Evolutionary conservation across 2,797 vertebrate species (phyloP).

Genomic region (Serranus cabrilla): DNA sequence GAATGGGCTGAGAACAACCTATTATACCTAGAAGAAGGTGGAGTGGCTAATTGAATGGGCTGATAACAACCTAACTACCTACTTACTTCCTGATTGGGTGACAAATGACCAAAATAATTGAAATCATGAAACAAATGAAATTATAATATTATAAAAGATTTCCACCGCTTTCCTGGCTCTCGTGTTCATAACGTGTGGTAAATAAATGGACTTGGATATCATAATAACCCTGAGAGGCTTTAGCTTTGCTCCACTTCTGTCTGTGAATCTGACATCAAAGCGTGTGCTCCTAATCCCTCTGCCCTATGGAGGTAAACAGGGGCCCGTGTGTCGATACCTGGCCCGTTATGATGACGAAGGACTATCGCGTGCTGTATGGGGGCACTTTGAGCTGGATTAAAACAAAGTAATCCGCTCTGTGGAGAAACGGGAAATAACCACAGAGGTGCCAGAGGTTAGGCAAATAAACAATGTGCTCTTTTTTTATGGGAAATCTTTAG

Average conservation of each 20-base stretch:
- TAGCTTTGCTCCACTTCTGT: slow-evolving; percentile 63
- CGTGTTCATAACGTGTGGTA: slow-evolving; percentile 31
- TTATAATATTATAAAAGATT: no score
- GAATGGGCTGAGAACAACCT: no score
- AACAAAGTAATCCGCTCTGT: slow-evolving; percentile 78
- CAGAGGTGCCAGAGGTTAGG: slow-evolving; percentile 65
- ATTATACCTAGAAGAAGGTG: no score
- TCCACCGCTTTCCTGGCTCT: slow-evolving; percentile 7
- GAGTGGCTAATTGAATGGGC: no score
- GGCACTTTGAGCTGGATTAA: slow-evolving; percentile 80
- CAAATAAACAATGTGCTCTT: slow-evolving; percentile 65
- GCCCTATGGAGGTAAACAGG: slow-evolving; percentile 74
- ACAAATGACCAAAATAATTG: slow-evolving; percentile 31
- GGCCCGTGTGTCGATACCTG: slow-evolving; percentile 71
- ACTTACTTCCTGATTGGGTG: no score
- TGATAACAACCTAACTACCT: no score
- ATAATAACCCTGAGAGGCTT: slow-evolving; percentile 67
- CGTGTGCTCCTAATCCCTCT: slow-evolving; percentile 70
- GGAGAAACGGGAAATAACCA: slow-evolving; percentile 51
- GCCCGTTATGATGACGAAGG: slow-evolving; percentile 53
- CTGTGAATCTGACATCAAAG: slow-evolving; percentile 82
- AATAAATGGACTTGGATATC: slow-evolving; percentile 66
- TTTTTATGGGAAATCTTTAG: slow-evolving; percentile 50
- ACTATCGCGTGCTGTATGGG: slow-evolving; percentile 52
- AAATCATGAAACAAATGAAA: slow-evolving; percentile 11